These are phyloP conservation scores for Diabrotica virgifera DNA, from an alignment of 1,140 invertebrate genomes.

Conservation along the genomic window DNA sequence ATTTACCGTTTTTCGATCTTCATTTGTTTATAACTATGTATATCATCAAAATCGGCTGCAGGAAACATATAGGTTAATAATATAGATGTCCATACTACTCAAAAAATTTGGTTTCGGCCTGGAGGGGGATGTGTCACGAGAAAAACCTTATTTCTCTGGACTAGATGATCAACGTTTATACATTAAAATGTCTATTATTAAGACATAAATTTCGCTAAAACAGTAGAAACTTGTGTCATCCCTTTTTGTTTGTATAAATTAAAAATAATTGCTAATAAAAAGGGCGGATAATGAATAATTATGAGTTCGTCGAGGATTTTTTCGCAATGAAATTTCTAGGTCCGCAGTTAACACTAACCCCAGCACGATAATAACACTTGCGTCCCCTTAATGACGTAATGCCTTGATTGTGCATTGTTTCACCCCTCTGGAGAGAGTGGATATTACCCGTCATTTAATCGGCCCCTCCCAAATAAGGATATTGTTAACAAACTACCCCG, in stretches of 20 bases:
- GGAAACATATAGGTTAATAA: no score
- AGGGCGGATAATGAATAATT: conserved; percentile 24
- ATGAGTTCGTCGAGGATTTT: conserved; percentile 12
- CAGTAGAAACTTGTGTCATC: neutral
- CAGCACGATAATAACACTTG: conserved; percentile 35
- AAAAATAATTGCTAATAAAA: neutral
- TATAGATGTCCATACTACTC: no score
- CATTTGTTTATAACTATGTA: no score
- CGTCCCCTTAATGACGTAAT: conserved; percentile 45
- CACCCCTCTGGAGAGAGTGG: conserved; percentile 33
- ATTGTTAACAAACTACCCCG: conserved; percentile 43
- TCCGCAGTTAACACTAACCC: conserved; percentile 5
- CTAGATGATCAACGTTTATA: no score
- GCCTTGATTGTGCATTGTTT: conserved; percentile 47
- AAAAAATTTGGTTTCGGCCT: no score
- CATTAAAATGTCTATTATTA: no score
- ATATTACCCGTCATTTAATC: conserved; percentile 44
- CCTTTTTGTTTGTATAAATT: neutral
- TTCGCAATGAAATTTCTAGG: neutral
- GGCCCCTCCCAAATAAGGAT: conserved; percentile 41
- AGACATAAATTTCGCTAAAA: no score
- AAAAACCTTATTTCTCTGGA: no score
- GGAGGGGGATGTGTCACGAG: no score
- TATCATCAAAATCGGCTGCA: no score
- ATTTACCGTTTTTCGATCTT: no score